Evolutionary conservation across 1,140 invertebrate genomes (phyloP).

Genomic region (Globodera ellingtonae): DNA sequence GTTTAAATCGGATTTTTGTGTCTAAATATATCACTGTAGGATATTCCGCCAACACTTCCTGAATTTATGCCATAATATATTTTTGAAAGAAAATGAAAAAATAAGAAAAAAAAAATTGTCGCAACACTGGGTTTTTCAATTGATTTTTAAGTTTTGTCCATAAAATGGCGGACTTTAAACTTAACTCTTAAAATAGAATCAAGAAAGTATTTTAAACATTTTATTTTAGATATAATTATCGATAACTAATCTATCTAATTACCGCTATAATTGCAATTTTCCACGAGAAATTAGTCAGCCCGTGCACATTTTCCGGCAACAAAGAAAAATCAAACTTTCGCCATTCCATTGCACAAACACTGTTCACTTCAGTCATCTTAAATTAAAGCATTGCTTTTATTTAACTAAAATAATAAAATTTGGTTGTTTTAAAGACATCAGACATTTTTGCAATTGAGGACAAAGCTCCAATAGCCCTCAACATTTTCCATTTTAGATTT

Average conservation of each 20-base stretch:
- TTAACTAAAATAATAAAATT: too few relatives aligned
- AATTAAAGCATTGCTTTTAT: background rate
- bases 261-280: conserved; percentile 24
- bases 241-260: background rate
- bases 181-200: too few relatives aligned
- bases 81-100: too few relatives aligned
- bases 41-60: conserved; percentile 17
- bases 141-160: too few relatives aligned
- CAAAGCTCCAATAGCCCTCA: too few relatives aligned
- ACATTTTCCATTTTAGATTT: background rate
- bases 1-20: background rate
- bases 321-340: conserved; percentile 10
- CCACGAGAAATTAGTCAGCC: conserved; percentile 7
- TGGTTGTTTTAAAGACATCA: too few relatives aligned
- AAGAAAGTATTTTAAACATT: too few relatives aligned
- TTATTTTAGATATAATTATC: too few relatives aligned
- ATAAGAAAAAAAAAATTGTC: too few relatives aligned
- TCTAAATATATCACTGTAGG: conserved; percentile 12
- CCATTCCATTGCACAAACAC: conserved; percentile 15
- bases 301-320: conserved; percentile 2
- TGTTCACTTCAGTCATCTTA: conserved; percentile 13
- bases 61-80: too few relatives aligned
- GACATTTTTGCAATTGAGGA: too few relatives aligned
- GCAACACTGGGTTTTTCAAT: too few relatives aligned
- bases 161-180: background rate